A percentile compares a stretch with the other conserved stretches of the same genome.
Evolutionary conservation across 2,888 invertebrate genomes (phyloP).

Genomic region (Balanococcus diminutus): DNA sequence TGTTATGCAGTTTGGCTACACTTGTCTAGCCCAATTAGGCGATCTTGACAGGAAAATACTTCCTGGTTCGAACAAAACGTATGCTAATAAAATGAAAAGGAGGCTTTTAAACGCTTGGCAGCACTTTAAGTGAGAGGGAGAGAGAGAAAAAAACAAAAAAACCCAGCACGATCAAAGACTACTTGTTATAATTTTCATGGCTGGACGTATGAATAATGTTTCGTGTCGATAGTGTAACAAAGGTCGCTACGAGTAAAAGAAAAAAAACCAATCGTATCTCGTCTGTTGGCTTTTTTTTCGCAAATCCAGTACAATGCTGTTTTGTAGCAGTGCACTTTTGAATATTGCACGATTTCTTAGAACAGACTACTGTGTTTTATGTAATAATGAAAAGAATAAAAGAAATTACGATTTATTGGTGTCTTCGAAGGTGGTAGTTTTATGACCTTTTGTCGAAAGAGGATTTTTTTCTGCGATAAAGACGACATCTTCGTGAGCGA

Average conservation of each 20-base stretch:
- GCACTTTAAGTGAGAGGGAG: no score
- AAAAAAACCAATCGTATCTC: background rate
- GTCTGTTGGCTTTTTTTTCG: background rate
- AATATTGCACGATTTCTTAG: background rate
- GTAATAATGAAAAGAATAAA: background rate
- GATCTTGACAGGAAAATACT: constrained; percentile 12
- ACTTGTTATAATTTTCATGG: constrained; percentile 18
- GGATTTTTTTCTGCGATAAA: background rate
- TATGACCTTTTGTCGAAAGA: constrained; percentile 1
- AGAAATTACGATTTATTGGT: constrained; percentile 23
- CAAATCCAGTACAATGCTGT: background rate
- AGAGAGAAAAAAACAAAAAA: no score
- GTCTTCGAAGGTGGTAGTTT: constrained; percentile 31
- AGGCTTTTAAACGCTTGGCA: background rate
- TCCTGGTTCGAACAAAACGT: constrained; percentile 15
- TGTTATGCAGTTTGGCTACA: background rate
- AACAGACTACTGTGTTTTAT: constrained; percentile 23
- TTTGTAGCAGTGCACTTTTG: constrained; percentile 6
- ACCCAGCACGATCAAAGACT: background rate
- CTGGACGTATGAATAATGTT: background rate
- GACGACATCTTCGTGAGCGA: background rate
- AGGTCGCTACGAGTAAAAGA: background rate
- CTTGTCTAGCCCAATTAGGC: background rate
- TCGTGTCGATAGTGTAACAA: background rate
- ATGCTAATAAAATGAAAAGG: background rate